Conservation (phyloP, 2,797 vertebrate species). For the Phoebastria nigripes region DNA sequence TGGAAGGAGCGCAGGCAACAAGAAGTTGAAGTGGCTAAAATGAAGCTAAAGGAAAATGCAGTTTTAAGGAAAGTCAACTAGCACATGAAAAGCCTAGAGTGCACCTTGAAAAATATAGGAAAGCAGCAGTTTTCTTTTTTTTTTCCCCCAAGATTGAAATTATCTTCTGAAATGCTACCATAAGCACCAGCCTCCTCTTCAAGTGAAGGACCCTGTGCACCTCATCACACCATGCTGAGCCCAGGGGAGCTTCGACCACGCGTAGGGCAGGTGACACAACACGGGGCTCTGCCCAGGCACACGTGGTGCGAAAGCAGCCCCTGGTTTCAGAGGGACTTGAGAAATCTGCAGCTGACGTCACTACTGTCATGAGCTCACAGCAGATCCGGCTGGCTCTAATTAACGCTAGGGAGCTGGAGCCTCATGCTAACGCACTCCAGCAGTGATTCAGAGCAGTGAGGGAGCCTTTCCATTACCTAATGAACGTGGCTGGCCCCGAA, state of each 20-base stretch:
- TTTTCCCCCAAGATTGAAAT: neutral
- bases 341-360: neutral
- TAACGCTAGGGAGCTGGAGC: neutral
- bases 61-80: neutral
- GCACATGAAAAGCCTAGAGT: neutral
- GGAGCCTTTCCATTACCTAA: neutral
- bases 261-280: neutral
- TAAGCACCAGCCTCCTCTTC: neutral
- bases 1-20: rapidly evolving
- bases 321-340: neutral
- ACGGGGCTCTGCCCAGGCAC: neutral
- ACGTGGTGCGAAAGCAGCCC: neutral
- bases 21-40: neutral
- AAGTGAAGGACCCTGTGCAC: too few species aligned
- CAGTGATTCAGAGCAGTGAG: neutral
- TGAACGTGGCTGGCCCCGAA: rapidly evolving
- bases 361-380: neutral
- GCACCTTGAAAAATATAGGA: neutral
- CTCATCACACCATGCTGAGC: neutral
- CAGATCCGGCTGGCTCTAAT: neutral
- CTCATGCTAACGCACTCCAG: neutral
- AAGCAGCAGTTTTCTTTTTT: neutral
- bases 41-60: neutral
- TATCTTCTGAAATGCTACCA: neutral
- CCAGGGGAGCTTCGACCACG: neutral